Evolutionary conservation across 2,888 invertebrate species (phyloP).

Genomic region (Agrochola lychnidis): DNA sequence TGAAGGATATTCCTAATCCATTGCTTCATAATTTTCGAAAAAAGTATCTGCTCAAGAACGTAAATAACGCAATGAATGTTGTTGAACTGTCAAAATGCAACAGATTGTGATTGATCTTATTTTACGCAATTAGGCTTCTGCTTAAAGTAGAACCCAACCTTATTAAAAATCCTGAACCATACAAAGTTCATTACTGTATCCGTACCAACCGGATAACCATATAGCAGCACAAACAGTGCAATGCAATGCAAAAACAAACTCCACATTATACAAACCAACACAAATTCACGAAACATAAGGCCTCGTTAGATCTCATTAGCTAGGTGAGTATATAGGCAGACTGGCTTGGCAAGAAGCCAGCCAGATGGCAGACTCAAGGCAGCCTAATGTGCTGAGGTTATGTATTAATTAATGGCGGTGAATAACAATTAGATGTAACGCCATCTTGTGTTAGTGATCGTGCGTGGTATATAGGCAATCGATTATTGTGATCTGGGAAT

Average conservation of each 20-base stretch:
- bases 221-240: not conserved
- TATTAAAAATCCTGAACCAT: too few species aligned
- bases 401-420: constrained; percentile 52
- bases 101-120: too few species aligned
- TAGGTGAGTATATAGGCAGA: constrained; percentile 30
- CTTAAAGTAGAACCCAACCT: too few species aligned
- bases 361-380: constrained; percentile 49
- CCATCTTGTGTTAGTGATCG: constrained; percentile 30
- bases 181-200: not conserved
- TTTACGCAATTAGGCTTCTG: too few species aligned
- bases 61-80: too few species aligned
- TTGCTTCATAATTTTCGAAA: too few species aligned
- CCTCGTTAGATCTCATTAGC: constrained; percentile 32
- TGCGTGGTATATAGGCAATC: not conserved
- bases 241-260: constrained; percentile 10
- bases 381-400: constrained; percentile 42
- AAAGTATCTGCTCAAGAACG: too few species aligned
- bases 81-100: too few species aligned
- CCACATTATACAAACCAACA: constrained; percentile 11
- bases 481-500: not conserved
- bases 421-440: constrained; percentile 45
- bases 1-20: too few species aligned
- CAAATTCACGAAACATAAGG: constrained; percentile 12
- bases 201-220: not conserved
- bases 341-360: constrained; percentile 52